Conservation (phyloP, 1,140 invertebrate genomes). For the Drosophila subpulchrella region DNA sequence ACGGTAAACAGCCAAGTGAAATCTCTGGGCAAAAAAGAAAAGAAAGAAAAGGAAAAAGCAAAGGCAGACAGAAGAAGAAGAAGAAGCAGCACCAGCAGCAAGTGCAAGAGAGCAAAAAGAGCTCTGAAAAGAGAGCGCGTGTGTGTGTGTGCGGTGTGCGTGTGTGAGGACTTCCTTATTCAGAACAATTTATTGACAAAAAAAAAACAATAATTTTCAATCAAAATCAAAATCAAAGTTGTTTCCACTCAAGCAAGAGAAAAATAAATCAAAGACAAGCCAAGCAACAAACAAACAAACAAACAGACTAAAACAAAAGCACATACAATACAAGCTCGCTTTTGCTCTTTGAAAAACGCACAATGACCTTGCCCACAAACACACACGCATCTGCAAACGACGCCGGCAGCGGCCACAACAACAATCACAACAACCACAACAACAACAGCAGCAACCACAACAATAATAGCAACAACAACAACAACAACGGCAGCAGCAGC, state of each 20-base stretch:
- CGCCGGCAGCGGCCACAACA: constrained; percentile 30
- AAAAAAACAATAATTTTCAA: no score
- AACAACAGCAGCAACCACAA: constrained; percentile 44
- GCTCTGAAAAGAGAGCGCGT: constrained; percentile 28
- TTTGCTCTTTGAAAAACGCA: constrained; percentile 38
- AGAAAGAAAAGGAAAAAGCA: constrained; percentile 44
- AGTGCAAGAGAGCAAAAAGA: constrained; percentile 27
- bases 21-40: constrained; percentile 60
- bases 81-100: constrained; percentile 34
- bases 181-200: neutral
- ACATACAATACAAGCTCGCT: constrained; percentile 10
- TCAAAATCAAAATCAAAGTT: constrained; percentile 2
- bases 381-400: constrained; percentile 60
- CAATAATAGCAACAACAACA: constrained; percentile 33
- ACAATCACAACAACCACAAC: constrained; percentile 38
- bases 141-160: constrained; percentile 18
- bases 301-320: neutral
- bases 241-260: neutral
- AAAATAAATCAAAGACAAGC: constrained; percentile 13
- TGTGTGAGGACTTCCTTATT: constrained; percentile 30
- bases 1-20: constrained; percentile 67
- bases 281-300: neutral
- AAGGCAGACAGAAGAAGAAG: constrained; percentile 31
- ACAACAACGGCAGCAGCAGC: constrained; percentile 47
- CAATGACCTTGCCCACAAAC: constrained; percentile 79